Percentiles rank a stretch among this genome's conserved stretches.
phyloP scores from a whole-genome alignment of 2,797 vertebrate genomes.

The Ctenosaura bakeri region DNA sequence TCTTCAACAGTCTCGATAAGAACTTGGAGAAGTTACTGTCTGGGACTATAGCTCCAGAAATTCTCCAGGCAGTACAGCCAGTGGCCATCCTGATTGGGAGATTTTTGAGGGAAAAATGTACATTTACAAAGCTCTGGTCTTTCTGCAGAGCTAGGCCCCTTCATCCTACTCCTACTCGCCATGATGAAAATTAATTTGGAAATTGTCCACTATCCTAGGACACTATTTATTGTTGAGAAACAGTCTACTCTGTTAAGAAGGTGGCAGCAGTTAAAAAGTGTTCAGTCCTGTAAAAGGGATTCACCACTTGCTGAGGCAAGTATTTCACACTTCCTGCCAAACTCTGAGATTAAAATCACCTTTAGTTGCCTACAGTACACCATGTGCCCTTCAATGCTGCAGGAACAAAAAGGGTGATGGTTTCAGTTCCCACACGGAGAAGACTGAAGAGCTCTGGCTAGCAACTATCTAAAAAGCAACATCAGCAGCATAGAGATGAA shows the following conservation, averaged over 20 bases:
- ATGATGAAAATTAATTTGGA: background rate
- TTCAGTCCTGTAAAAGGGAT: background rate
- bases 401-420: background rate
- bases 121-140: too few species aligned
- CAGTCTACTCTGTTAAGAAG: conserved; percentile 19
- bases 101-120: too few species aligned
- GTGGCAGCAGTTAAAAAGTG: conserved; percentile 2
- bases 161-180: background rate
- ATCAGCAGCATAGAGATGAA: background rate
- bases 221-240: conserved; percentile 28
- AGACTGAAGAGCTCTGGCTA: background rate
- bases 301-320: background rate
- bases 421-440: background rate
- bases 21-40: too few species aligned
- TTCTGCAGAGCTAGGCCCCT: background rate
- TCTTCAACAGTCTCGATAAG: background rate
- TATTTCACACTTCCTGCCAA: background rate
- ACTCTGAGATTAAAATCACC: background rate
- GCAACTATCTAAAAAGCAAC: conserved; percentile 5
- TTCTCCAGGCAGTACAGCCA: too few species aligned
- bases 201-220: background rate
- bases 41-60: too few species aligned
- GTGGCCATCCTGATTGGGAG: too few species aligned
- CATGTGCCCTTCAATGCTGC: background rate
- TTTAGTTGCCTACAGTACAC: background rate